Base-by-base conservation (phyloP, 1,140 invertebrate genomes). In the Drosophila ananassae region DNA sequence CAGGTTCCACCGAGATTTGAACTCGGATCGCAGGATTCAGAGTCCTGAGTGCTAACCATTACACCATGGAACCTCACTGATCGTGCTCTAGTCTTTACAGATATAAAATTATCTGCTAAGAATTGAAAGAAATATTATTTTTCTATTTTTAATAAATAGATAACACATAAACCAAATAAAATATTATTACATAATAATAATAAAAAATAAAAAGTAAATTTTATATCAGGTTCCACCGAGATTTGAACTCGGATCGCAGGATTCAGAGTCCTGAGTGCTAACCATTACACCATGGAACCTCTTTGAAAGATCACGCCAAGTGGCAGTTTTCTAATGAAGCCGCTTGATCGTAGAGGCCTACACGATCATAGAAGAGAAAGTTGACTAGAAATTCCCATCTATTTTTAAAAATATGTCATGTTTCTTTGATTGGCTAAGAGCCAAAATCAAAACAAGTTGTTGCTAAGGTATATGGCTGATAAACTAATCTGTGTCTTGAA, bases 1-100 rank as follows among this genome's bases (percentile, higher is more conserved):
- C 53, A 95, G 94, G 95, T 95, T 94, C 95, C 94, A 95, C 95
- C 95, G 95, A 95, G 95, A 95, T 95, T 95, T 95, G 95, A 95
- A 95, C 95, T 96, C 95, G 95, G 95, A 96, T 96, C 95, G 95
- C 95, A 96, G 95, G 95, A 96, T 96, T 96, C 95, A 96, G 94
- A 96, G 95, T 96, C 95, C 95, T 96, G 95, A 96, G 95, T 96
- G 95, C 96, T 96, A 95, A 96, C 96, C 96, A 96, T 96, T 96
- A 96, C 95, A 96, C 95, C 95, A 96, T 95, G 94, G 95, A 94
- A 95, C 89, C 89, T 21, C 12, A 21, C 5, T 30, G 55, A 39
- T 51, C 32, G 2, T 30, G 7, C 2, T 22, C 8, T 47, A 24
- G 21, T 24, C 44, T 10, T 3, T 22, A 24, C 6, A 24, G 21